Conservation (phyloP, 2,797 vertebrate species). For the Champsocephalus esox region DNA sequence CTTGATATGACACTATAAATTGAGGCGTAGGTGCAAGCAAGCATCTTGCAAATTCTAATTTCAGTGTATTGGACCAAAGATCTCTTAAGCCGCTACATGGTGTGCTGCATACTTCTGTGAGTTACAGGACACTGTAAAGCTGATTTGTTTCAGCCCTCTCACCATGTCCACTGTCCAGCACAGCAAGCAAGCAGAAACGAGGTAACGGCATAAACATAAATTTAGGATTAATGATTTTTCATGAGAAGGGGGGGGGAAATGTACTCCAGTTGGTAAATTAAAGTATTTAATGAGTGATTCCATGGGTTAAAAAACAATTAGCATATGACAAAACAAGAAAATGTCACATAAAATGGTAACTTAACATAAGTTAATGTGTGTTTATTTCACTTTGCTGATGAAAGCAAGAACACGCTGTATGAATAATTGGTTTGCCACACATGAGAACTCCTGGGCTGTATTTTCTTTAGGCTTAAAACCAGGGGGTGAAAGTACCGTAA, state of each 20-base stretch:
- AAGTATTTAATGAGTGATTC: constrained; percentile 11
- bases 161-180: constrained; percentile 15
- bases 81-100: constrained; percentile 48
- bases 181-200: constrained; percentile 2
- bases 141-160: constrained; percentile 57
- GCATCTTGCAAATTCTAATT: constrained; percentile 70
- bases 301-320: constrained; percentile 1
- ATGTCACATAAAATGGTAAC: background rate
- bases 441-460: background rate
- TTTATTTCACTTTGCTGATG: constrained; percentile 13
- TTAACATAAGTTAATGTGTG: constrained; percentile 1
- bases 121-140: constrained; percentile 55
- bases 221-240: constrained; percentile 16
- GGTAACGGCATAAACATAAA: constrained; percentile 19
- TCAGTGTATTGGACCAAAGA: constrained; percentile 36
- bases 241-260: background rate
- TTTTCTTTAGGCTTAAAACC: background rate
- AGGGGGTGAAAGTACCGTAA: background rate
- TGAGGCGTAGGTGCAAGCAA: constrained; percentile 58
- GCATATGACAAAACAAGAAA: constrained; percentile 22
- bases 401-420: background rate
- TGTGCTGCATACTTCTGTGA: constrained; percentile 39
- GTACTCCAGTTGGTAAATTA: background rate
- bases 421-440: constrained; percentile 5
- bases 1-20: constrained; percentile 63